Evolutionary conservation across 1,140 invertebrate genomes (phyloP).

Genomic region (Bacillus rossius): DNA sequence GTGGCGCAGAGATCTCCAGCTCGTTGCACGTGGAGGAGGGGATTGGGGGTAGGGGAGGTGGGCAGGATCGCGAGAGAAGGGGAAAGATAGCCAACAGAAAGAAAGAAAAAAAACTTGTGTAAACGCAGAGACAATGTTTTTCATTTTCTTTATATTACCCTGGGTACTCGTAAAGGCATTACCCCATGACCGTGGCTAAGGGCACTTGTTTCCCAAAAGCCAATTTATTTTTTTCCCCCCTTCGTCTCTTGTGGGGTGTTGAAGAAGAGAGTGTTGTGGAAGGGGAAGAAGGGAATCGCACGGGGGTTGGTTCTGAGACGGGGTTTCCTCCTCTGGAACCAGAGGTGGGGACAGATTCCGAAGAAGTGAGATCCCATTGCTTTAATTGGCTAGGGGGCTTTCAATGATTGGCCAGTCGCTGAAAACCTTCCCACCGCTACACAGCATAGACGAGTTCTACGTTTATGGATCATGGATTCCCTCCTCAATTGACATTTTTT

Average conservation of each 20-base stretch:
- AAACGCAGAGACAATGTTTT: slow-evolving; percentile 54
- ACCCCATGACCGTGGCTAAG: slow-evolving; percentile 55
- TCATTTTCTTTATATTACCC: slow-evolving; percentile 83
- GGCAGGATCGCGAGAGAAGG: neutral
- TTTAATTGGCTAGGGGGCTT: too few relatives aligned
- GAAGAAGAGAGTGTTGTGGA: neutral
- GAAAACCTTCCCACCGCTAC: too few relatives aligned
- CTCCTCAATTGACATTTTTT: too few relatives aligned
- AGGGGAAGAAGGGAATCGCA: neutral
- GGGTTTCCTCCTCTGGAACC: neutral
- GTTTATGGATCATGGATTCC: too few relatives aligned
- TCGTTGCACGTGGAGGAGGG: too few relatives aligned
- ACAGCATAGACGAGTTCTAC: too few relatives aligned
- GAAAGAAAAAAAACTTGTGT: slow-evolving; percentile 8
- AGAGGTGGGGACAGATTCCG: too few relatives aligned
- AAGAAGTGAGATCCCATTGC: too few relatives aligned
- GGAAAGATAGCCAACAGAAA: neutral
- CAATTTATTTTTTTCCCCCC: slow-evolving; percentile 20
- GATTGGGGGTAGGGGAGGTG: too few relatives aligned
- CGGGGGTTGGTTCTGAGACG: neutral
- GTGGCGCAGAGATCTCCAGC: too few relatives aligned
- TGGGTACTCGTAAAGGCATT: slow-evolving; percentile 75
- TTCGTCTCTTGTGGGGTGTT: neutral
- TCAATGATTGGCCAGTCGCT: too few relatives aligned
- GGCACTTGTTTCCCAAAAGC: slow-evolving; percentile 12